A percentile compares a stretch with the other conserved stretches of the same genome.
These are phyloP conservation scores for Aricia agestis DNA, from an alignment of 1,140 invertebrate genomes.

Conservation along the genomic window DNA sequence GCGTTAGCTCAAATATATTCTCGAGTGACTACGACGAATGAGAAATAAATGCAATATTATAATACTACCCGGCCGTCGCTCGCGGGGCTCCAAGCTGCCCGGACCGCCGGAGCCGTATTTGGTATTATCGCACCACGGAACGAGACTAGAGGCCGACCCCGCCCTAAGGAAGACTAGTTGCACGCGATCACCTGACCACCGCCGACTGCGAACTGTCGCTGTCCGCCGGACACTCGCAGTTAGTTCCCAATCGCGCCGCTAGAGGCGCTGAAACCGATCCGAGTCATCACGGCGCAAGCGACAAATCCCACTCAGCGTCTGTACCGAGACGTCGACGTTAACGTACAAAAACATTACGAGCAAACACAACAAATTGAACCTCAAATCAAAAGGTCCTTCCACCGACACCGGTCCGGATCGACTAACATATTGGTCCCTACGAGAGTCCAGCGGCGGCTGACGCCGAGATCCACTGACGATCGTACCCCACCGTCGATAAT, in stretches of 20 bases:
- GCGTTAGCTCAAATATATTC: conserved; percentile 73
- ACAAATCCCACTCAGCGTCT: conserved; percentile 22
- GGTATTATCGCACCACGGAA: conserved; percentile 75
- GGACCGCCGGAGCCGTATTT: conserved; percentile 72
- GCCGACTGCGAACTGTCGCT: too few relatives aligned
- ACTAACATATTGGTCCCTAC: conserved; percentile 57
- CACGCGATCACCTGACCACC: conserved; percentile 60
- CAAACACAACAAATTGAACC: conserved; percentile 68
- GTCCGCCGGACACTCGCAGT: too few relatives aligned
- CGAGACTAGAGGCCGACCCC: conserved; percentile 70
- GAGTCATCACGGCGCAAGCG: too few relatives aligned
- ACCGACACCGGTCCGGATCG: conserved; percentile 30
- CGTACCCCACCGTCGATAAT: conserved; percentile 4
- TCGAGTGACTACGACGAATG: conserved; percentile 73
- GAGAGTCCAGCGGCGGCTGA: conserved; percentile 29
- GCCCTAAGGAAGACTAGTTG: conserved; percentile 74
- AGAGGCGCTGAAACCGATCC: too few relatives aligned
- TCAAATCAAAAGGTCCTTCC: conserved; percentile 67
- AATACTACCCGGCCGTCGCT: conserved; percentile 70
- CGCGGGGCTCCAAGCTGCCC: conserved; percentile 69
- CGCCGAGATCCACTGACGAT: conserved; percentile 26
- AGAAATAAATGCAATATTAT: conserved; percentile 75
- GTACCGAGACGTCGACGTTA: conserved; percentile 50
- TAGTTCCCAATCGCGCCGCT: too few relatives aligned
- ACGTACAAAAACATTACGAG: conserved; percentile 72